A percentile compares a stretch with the other conserved stretches of the same genome.
phyloP scores from a whole-genome alignment of 2,113 vertebrate species.

The Numenius arquata region DNA sequence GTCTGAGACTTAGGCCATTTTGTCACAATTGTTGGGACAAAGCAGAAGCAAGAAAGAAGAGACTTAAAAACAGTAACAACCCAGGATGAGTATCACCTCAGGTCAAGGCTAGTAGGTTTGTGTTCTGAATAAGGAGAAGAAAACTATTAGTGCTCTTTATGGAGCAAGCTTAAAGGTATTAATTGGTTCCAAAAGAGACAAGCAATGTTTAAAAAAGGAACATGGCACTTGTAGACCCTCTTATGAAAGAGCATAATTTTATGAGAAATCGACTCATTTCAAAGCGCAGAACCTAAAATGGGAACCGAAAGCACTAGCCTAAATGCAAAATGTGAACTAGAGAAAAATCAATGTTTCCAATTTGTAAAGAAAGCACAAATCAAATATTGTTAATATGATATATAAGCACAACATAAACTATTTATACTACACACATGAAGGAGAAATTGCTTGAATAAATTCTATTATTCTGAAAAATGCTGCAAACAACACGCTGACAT shows the following conservation, averaged over 20 bases:
- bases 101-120: background rate
- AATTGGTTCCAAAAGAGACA: background rate
- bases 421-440: slow-evolving; percentile 67
- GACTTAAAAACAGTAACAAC: background rate
- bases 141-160: background rate
- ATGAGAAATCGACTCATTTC: slow-evolving; percentile 13
- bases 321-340: slow-evolving; percentile 39
- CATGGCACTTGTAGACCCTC: background rate
- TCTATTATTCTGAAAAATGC: slow-evolving; percentile 74
- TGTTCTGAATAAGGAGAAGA: background rate
- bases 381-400: slow-evolving; percentile 68
- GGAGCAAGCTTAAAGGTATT: background rate
- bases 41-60: background rate
- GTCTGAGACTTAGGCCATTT: background rate
- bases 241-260: background rate
- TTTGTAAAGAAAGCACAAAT: slow-evolving; percentile 70
- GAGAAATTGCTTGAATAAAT: slow-evolving; percentile 76
- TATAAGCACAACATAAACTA: slow-evolving; percentile 65
- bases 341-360: slow-evolving; percentile 71
- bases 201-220: background rate
- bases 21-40: background rate
- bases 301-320: slow-evolving; percentile 14
- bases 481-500: slow-evolving; percentile 66
- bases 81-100: background rate
- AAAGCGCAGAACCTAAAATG: background rate